Base-by-base conservation (phyloP, 2,797 vertebrate genomes). In the Enteromius afrohamiltoni region DNA sequence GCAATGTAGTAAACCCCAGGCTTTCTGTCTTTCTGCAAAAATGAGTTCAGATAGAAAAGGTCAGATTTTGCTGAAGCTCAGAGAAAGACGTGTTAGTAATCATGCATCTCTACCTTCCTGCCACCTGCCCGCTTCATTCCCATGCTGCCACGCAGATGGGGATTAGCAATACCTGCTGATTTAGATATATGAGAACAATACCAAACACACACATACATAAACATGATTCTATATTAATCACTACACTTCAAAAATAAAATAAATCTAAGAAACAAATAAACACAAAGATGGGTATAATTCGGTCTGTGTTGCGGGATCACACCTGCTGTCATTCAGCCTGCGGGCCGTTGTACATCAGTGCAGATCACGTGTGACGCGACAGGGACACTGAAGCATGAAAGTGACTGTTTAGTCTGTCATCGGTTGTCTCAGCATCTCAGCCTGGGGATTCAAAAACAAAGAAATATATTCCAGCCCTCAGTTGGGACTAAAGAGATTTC, bases 271-370 rank as follows among this genome's bases (percentile, higher is more conserved):
- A 51, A 5, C 47, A 73, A 51, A 73, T 34, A 11, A 49, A 51
- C 5, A 3, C 5, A 73, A 73, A 73, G 17, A 31, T 34, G 21
- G 29, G 70, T 34, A 26, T 73, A 34, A 21, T 31, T 51, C 51
- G 37, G 37, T 81, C 21, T 71, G 73, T 81, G 42, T 40, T 70
- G 53, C 17, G 10, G 60, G 21, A 47, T 37, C 68, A 6, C 69
- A 67, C 40, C 34, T 58, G 71, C 82, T 74, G 68, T 55, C 68
- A 81, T 83, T 79, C 53, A 65, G 53, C 82, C 83, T 71, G 58
- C 58, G 82, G 87, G 79, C 42, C 55, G 74, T 65, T 77, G 83
- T 87, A 81, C 86, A 85, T 87, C 88, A 88, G 60, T 29, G 79
- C 58, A 13, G 80, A 65, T 79, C 53, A 37, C 47, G 79, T 65